These are phyloP conservation scores for Coptodon rendalli DNA, from an alignment of 2,113 vertebrate genomes.

Conservation along the genomic window DNA sequence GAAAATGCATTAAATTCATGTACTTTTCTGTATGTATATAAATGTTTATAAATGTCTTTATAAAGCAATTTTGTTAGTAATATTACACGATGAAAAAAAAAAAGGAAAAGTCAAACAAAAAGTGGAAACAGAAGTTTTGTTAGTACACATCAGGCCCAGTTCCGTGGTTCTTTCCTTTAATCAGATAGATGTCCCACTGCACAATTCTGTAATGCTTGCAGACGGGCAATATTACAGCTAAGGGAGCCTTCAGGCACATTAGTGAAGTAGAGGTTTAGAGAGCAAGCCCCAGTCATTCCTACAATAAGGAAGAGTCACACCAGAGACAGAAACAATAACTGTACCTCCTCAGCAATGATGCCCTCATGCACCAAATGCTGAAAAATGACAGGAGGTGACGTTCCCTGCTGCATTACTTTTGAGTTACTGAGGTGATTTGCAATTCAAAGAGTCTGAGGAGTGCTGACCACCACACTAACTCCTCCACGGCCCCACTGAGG, in stretches of 20 bases:
- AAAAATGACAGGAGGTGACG: slow-evolving; percentile 75
- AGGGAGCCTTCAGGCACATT: slow-evolving; percentile 54
- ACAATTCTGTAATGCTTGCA: slow-evolving; percentile 37
- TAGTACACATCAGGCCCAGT: background rate
- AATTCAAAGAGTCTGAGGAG: slow-evolving; percentile 90
- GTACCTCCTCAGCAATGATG: slow-evolving; percentile 62
- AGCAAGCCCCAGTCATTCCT: slow-evolving; percentile 49
- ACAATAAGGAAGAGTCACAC: slow-evolving; percentile 72
- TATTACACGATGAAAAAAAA: background rate
- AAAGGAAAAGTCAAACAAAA: background rate
- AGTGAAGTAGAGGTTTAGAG: slow-evolving; percentile 52
- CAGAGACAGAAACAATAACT: slow-evolving; percentile 76
- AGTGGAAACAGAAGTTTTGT: background rate
- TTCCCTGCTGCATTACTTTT: slow-evolving; percentile 89
- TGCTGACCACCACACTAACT: slow-evolving; percentile 82
- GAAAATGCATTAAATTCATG: background rate
- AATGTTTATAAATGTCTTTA: background rate
- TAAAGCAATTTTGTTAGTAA: background rate
- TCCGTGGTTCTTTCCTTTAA: slow-evolving; percentile 34
- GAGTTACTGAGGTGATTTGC: slow-evolving; percentile 91
- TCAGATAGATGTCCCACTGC: slow-evolving; percentile 26
- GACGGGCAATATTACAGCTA: slow-evolving; percentile 54
- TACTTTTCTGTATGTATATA: background rate
- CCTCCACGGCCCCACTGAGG: slow-evolving; percentile 68
- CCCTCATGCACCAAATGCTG: slow-evolving; percentile 73